Evolutionary conservation across 1,140 invertebrate species (phyloP).

Genomic region (Bombus waltoni): DNA sequence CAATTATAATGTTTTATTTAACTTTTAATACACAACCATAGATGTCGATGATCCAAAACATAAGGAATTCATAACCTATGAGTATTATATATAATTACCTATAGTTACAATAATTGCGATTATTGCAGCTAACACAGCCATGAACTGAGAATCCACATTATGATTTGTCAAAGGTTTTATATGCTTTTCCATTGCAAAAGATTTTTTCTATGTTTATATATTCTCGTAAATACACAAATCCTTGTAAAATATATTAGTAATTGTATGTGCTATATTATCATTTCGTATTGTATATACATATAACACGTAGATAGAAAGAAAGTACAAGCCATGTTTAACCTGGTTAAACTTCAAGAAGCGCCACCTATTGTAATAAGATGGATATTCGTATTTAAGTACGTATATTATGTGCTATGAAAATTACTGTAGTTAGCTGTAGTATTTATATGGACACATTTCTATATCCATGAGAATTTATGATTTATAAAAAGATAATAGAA

Average conservation of each 20-base stretch:
- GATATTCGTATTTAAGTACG: too few relatives aligned
- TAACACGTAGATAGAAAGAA: too few relatives aligned
- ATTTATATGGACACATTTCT: neutral
- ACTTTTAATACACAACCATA: neutral
- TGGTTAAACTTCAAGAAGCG: neutral
- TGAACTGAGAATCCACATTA: constrained; percentile 76
- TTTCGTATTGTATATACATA: neutral
- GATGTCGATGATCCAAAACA: neutral
- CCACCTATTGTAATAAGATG: neutral
- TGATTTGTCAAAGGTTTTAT: constrained; percentile 66
- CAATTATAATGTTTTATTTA: neutral
- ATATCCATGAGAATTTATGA: too few relatives aligned
- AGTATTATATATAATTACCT: constrained; percentile 77
- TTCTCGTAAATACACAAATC: neutral
- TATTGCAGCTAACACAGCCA: constrained; percentile 81
- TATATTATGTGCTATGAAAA: neutral
- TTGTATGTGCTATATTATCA: neutral
- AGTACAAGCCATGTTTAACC: too few relatives aligned
- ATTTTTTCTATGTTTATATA: constrained; percentile 2
- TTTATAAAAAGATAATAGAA: neutral
- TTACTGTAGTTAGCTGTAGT: neutral
- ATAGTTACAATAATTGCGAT: constrained; percentile 83
- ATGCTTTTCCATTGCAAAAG: constrained; percentile 70
- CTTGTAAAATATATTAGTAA: neutral
- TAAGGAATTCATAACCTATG: constrained; percentile 60